Conservation (phyloP, 37 sponge, comb jelly and placozoan genomes). For the Amphimedon queenslandica region DNA sequence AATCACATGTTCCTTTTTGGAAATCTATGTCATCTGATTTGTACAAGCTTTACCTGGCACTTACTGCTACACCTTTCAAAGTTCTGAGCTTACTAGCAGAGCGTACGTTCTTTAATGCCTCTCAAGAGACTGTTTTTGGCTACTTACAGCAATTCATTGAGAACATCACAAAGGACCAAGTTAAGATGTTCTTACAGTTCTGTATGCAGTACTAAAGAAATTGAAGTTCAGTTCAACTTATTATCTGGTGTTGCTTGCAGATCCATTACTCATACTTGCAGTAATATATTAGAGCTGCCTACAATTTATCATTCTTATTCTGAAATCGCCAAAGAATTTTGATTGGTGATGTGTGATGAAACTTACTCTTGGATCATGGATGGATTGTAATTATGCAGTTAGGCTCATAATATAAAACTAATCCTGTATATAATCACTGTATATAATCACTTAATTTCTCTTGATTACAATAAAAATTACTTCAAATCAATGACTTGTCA, state of each 20-base stretch:
- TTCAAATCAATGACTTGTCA: too few species aligned
- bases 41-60: not conserved
- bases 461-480: too few species aligned
- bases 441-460: too few species aligned
- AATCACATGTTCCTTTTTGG: not conserved
- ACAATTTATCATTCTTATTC: not conserved
- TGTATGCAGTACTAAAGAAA: not conserved
- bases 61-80: not conserved
- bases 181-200: not conserved
- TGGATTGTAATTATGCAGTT: too few species aligned
- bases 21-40: not conserved
- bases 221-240: not conserved
- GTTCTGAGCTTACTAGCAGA: not conserved
- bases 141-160: slow-evolving; percentile 7
- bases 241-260: not conserved
- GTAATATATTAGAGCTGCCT: not conserved
- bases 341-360: too few species aligned
- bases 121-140: not conserved
- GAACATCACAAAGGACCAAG: not conserved
- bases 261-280: not conserved
- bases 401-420: too few species aligned
- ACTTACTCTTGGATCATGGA: too few species aligned
- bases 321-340: not conserved
- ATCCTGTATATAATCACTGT: too few species aligned
- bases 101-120: not conserved